Evolutionary conservation across 1,140 invertebrate species (phyloP).

Genomic region (Aphis gossypii): DNA sequence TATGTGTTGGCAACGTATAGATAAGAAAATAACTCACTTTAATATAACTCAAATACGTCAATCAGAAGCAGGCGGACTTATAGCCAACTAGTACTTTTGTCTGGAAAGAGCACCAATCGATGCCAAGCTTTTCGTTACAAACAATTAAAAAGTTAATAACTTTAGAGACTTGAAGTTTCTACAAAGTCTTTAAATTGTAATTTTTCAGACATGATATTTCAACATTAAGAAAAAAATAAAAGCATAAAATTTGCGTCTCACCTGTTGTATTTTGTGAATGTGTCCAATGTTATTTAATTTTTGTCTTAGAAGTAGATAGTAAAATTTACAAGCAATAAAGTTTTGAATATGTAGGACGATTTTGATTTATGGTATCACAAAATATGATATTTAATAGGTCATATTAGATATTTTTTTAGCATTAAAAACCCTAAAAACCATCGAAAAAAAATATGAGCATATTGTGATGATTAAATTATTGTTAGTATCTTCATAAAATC

Average conservation of each 20-base stretch:
- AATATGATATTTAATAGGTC: no score
- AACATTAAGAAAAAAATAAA: background rate
- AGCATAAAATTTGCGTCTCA: background rate
- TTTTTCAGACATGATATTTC: background rate
- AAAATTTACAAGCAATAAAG: background rate
- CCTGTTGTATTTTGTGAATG: background rate
- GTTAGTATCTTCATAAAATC: background rate
- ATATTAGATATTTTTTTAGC: background rate
- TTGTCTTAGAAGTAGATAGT: background rate
- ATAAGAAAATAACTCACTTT: background rate
- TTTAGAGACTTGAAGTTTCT: background rate
- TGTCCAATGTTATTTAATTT: background rate
- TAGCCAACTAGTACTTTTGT: background rate
- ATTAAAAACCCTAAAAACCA: background rate
- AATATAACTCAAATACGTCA: background rate
- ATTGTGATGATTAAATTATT: background rate
- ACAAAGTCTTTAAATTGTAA: background rate
- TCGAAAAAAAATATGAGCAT: background rate
- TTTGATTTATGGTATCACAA: background rate
- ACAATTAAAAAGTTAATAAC: no score
- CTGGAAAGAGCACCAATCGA: background rate
- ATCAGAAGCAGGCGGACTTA: background rate
- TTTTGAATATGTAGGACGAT: background rate
- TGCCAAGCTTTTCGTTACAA: background rate
- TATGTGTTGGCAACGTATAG: background rate